A percentile compares a stretch with the other conserved stretches of the same genome.
Conservation (phyloP, 2,113 vertebrate genomes). For the Myiozetetes cayanensis region DNA sequence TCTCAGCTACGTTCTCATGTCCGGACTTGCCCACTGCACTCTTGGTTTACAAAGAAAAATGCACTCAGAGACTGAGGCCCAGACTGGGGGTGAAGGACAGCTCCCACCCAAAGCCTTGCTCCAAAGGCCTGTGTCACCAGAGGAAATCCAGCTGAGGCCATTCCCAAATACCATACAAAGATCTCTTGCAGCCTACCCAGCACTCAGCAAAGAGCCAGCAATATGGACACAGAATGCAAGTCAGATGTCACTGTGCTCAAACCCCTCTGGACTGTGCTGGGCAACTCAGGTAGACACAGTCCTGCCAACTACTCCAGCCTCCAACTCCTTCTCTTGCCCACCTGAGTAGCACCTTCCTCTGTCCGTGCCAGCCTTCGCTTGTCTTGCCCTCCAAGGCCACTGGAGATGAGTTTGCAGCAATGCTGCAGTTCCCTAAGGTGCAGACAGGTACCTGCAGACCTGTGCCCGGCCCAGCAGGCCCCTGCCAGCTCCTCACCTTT, state of each 20-base stretch:
- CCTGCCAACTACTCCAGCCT: background rate
- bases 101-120: background rate
- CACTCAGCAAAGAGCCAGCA: background rate
- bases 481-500: constrained; percentile 76
- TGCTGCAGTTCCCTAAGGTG: background rate
- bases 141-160: background rate
- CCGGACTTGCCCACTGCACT: constrained; percentile 12
- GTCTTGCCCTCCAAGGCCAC: background rate
- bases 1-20: background rate
- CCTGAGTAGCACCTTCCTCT: background rate
- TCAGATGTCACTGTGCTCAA: background rate
- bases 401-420: background rate
- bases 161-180: background rate
- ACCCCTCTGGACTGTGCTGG: background rate
- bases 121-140: background rate
- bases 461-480: background rate
- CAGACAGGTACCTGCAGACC: background rate
- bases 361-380: background rate
- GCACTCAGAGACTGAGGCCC: background rate
- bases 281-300: background rate
- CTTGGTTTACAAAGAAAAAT: background rate
- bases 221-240: background rate
- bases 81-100: accelerated
- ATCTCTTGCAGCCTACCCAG: background rate
- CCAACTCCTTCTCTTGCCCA: background rate